Evolutionary conservation across 1,140 invertebrate species (phyloP), one percentile per base, ranked within the genome.

Genomic region (Ooceraea biroi): DNA sequence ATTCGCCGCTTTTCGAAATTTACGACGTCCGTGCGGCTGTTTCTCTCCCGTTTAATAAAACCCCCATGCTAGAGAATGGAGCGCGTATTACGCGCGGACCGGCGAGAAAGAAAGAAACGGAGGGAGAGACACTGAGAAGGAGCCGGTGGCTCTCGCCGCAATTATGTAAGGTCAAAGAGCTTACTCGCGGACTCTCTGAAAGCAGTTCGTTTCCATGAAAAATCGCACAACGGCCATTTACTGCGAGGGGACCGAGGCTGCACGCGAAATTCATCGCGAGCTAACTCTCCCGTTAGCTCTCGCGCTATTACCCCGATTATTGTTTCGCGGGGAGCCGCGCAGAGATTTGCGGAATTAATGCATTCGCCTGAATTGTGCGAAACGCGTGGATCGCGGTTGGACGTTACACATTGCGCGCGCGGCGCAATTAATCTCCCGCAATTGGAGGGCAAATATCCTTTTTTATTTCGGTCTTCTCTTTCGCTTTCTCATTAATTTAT

Each of bases 11-110:
- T 68, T 55, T 77, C 22, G 72, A 87, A 83, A 87, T 87, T 87
- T 87, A 84, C 27, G 72, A 87, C 60, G 60, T 19, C 58, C 36
- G 58, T 12, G 19, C 48, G 71, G 71, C 50, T 58, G 65, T 80
- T 80, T 80, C 50, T 71, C 52, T 71, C n/a, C 44, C 57, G 58
- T 84, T 84, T 88, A 87, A 87, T 88, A 88, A 87, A 83, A 68
- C 55, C 36, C 57, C 55, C 52, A 22, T 22, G 76, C 25, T 60
- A 83, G 85, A 83, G 85, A 57, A 60, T 44, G 86, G 55, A 73
- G 65, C 76, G 66, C 85, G 55, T 65, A 46, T 73, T 36, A 76
- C 72, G 80, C 72, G 46, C 41, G 52, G 25, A 4, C 44, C 74
- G 30, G 17, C 17, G 61, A 25, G 10, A 61, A 17, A 48, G 41